Base-by-base conservation (phyloP, 1,140 invertebrate genomes). In the Saccostrea echinata region DNA sequence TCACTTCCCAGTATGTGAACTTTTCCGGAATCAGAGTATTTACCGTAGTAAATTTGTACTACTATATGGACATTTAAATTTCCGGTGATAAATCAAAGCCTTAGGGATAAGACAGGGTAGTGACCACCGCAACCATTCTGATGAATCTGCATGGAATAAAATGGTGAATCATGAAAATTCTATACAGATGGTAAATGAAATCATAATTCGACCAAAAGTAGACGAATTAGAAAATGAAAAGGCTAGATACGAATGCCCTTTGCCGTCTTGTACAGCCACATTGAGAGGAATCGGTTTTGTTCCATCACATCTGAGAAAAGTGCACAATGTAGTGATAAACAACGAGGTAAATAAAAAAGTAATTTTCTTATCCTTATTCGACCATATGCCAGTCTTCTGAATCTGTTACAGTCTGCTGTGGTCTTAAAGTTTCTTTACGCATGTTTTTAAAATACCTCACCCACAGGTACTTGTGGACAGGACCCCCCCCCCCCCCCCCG, bases 271-370 rank as follows among this genome's bases (percentile, higher is more conserved):
- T 33, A 76, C 24, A 30, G 68, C 30, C 13, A 27, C 27, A 30
- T 76, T 76, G 68, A 76, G 27, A 76, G 68, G 68, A 27, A 27
- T 76, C 16, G 68, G 68, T 16, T 76, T 76, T 76, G 24, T 76
- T 27, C 68, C 68, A 16, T 76, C 68, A 33, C 68, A 76, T 76
- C 16, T 76, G 30, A 76, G 30, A 76, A 76, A 76, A 18, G 11
- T 76, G 16, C 68, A 76, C 27, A 76, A 76, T 30, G 68, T 76
- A 1, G 11, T 30, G 68, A 12, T 76, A 3, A 76, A 12, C 43
- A 43, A 43, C 12, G 27, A 76, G 68, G 68, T 76, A 76, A 35
- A 27, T 0, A 21, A 18, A 61, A 43, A 0, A 43, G 9, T n/a
- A n/a, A n/a, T n/a, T 9, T 43, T 43, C 35, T 43, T 43, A 43